Base-by-base conservation (phyloP, 2,113 vertebrate genomes). In the Maccullochella peelii region DNA sequence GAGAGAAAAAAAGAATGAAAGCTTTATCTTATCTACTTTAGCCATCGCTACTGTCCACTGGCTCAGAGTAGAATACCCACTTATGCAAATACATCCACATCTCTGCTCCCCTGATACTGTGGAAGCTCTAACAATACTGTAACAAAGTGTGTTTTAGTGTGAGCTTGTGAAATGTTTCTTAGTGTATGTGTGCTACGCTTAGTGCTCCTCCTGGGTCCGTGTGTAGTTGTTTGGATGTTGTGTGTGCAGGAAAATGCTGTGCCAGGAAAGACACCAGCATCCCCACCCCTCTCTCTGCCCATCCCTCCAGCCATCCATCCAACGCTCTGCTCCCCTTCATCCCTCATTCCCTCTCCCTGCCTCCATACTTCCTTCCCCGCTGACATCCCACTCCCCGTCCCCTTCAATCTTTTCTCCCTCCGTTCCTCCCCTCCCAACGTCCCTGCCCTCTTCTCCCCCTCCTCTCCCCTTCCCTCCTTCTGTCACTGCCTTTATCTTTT, bases 11-110 rank as follows among this genome's bases (percentile, higher is more conserved):
- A n/a, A 78, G 62, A 90, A 84, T 73, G 83, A 82, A 84, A 86
- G 91, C 80, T 88, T 82, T 82, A 86, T 86, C 82, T 88, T 83
- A 90, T 93, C 92, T 86, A n/a, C 30, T 86, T 91, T 69, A 86
- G 84, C 84, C 83, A 92, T 91, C 92, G 66, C 86, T 71, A 47
- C 86, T 86, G 88, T 90, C 93, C 87, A 88, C 80, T 76, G 90
- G 91, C 85, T 85, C 83, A 36, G 68, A 77, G 79, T 69, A 83
- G 92, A 92, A 93, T 90, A 89, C 84, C 88, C 86, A 90, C 88
- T 93, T 91, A 94, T 94, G 94, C 94, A 93, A 94, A 93, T 93
- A 47, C 61, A 25, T 83, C 85, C 83, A 83, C 84, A 77, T 82
- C 84, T 84, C 77, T 65, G 59, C 77, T 91, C 89, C 84, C 89